Base-by-base conservation (phyloP, 2,888 invertebrate genomes). In the Autographa pulchrina region DNA sequence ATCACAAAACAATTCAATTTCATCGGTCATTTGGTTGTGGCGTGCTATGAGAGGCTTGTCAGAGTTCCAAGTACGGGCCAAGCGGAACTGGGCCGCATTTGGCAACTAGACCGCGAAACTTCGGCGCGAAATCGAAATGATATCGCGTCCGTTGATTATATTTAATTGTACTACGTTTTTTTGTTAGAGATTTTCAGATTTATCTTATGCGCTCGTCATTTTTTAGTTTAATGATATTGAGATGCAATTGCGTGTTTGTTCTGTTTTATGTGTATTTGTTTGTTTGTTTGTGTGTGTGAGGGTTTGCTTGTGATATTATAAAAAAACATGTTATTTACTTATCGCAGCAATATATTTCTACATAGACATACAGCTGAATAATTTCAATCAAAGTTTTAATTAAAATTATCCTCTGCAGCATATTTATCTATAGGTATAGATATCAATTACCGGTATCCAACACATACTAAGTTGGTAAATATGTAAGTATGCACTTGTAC, bases 61-160 rank as follows among this genome's bases (percentile, higher is more conserved):
- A 83, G 77, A 80, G 83, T 85, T 86, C 85, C 85, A 84, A 84
- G 75, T 67, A 68, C 58, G 73, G 58, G 9, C 14, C 14, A 14
- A 16, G 38, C 69, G 58, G 70, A 78, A 81, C 70, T 77, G 74
- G 84, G 73, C 70, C 85, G 75, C 80, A 78, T 85, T 86, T 85
- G 84, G 84, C 86, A 86, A 85, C 77, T 74, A 65, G 74, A 74
- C 79, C 77, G 65, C 76, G 74, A 74, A 81, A 74, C 75, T 83
- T 68, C 65, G 66, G 70, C 75, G 62, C 58, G 58, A 64, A 65
- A 74, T 70, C 72, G 80, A 69, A 78, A 80, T 84, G 68, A 85
- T 77, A 72, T 72, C 54, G 63, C 62, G 61, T 71, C 71, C 66
- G 64, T 72, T 59, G 58, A 65, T 71, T 71, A 70, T 74, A 75